Conservation (phyloP, 1,140 invertebrate species). For the Caerostris darwini region DNA sequence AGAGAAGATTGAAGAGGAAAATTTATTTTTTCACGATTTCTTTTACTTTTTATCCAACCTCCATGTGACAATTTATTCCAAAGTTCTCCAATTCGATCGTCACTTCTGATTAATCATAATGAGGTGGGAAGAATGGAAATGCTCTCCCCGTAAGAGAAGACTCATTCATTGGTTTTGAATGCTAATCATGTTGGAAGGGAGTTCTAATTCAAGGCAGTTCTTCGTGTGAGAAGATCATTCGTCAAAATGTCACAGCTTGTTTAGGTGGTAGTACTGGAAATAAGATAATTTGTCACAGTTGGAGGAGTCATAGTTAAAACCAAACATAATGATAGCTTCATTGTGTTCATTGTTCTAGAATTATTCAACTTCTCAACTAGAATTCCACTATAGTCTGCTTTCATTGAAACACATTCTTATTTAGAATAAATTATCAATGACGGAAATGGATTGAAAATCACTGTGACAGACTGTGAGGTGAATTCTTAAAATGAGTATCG, state of each 20-base stretch:
- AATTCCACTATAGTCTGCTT: too few species aligned
- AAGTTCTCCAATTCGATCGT: background rate
- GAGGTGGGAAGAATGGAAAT: too few species aligned
- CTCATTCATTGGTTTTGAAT: background rate
- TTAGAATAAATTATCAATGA: too few species aligned
- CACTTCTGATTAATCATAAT: background rate
- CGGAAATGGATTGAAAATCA: too few species aligned
- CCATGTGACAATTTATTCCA: background rate
- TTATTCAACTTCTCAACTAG: too few species aligned
- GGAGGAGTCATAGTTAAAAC: background rate
- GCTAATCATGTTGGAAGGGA: background rate
- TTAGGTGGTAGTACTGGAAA: background rate
- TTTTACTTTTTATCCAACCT: background rate
- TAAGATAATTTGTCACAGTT: background rate
- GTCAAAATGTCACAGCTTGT: background rate
- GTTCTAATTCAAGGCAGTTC: background rate
- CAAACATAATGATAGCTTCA: background rate
- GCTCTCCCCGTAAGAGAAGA: background rate
- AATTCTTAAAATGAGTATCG: too few species aligned
- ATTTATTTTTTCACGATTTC: background rate
- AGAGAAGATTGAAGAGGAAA: background rate
- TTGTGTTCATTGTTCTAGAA: too few species aligned
- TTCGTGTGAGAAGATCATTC: background rate
- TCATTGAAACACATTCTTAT: too few species aligned
- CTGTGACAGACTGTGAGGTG: too few species aligned